Conservation (phyloP, 1,140 invertebrate genomes). For the Eciton burchellii region DNA sequence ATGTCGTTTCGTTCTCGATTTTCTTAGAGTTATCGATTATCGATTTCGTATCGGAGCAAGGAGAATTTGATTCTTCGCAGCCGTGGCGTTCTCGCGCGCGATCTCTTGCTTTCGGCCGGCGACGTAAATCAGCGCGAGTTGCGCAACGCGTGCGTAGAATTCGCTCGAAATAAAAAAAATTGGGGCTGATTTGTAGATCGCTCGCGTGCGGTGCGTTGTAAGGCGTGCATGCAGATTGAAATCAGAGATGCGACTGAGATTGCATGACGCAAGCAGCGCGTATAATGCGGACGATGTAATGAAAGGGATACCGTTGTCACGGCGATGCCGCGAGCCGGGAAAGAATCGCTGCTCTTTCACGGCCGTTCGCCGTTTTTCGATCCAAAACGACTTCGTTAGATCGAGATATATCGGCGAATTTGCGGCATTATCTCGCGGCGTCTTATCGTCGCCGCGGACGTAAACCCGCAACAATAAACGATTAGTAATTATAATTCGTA, state of each 20-base stretch:
- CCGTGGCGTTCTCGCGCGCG: not conserved
- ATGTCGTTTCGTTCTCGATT: not conserved
- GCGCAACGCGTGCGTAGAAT: constrained; percentile 54
- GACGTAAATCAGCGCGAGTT: constrained; percentile 54
- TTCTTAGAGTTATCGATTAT: too few species aligned
- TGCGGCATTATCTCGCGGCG: constrained; percentile 38
- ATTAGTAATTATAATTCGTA: constrained; percentile 53
- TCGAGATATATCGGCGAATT: constrained; percentile 64
- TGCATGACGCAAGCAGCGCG: constrained; percentile 67
- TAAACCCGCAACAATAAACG: constrained; percentile 46
- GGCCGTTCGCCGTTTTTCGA: constrained; percentile 33
- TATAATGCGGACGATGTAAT: constrained; percentile 70
- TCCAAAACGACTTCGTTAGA: constrained; percentile 57
- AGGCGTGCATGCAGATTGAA: constrained; percentile 69
- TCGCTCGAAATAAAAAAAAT: constrained; percentile 60
- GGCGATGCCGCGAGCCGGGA: constrained; percentile 53
- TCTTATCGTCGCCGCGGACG: constrained; percentile 17
- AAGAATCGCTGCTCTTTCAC: constrained; percentile 31
- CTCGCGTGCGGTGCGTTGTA: constrained; percentile 72
- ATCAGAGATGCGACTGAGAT: constrained; percentile 76
- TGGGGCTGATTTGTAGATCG: constrained; percentile 74
- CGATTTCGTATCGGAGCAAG: not conserved
- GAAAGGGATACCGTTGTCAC: constrained; percentile 72
- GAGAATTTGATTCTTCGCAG: constrained; percentile 14
- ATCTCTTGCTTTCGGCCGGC: constrained; percentile 43